A percentile compares a stretch with the other conserved stretches of the same genome.
Conservation (phyloP, 2,113 vertebrate genomes). For the Pelvicachromis taeniatus region DNA sequence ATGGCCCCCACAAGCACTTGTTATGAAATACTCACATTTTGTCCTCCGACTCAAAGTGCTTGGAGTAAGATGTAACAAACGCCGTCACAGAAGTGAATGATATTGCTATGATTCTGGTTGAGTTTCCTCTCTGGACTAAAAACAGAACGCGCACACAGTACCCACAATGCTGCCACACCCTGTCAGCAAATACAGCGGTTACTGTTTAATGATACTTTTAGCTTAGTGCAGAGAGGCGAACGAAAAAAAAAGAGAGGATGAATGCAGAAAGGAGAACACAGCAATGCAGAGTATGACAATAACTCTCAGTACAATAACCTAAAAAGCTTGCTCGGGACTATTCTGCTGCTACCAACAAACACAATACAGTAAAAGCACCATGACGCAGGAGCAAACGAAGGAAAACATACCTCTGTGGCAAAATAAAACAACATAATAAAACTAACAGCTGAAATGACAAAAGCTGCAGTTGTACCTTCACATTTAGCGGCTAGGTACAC, state of each 20-base stretch:
- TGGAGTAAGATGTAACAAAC: not conserved
- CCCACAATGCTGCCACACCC: slow-evolving; percentile 58
- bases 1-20: not conserved
- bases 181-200: slow-evolving; percentile 50
- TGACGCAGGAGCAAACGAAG: not conserved
- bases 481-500: not conserved
- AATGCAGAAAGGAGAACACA: not conserved
- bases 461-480: not conserved
- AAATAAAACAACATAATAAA: not conserved
- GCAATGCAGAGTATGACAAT: not conserved
- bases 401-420: not conserved
- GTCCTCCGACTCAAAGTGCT: not conserved
- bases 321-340: not conserved
- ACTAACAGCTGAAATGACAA: not conserved
- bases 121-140: slow-evolving; percentile 39
- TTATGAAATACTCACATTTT: not conserved
- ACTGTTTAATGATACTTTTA: slow-evolving; percentile 33
- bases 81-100: not conserved
- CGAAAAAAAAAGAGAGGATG: not conserved
- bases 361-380: not conserved
- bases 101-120: slow-evolving; percentile 18
- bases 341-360: not conserved
- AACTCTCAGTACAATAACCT: not conserved
- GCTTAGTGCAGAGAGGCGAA: not conserved
- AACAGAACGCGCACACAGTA: slow-evolving; percentile 24